phyloP scores from a whole-genome alignment of 2,888 invertebrate genomes.

The Saturnia japonica region DNA sequence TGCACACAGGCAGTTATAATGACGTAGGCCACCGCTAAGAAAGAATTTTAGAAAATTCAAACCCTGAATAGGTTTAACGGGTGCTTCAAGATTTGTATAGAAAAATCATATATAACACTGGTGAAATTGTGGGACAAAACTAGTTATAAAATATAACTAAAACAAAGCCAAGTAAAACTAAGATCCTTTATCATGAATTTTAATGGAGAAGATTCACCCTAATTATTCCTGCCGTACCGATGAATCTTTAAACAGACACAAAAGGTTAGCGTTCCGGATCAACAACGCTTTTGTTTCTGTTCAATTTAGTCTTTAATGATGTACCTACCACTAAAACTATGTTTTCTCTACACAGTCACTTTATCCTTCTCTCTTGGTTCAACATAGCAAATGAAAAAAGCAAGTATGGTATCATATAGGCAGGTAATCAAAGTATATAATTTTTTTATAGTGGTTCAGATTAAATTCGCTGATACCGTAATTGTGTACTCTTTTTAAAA shows the following conservation, averaged over 20 bases:
- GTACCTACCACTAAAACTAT: conserved; percentile 8
- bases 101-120: too few species aligned
- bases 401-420: neutral
- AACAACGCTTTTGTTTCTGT: conserved; percentile 47
- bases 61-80: too few species aligned
- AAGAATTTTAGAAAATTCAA: too few species aligned
- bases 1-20: too few species aligned
- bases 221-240: conserved; percentile 54
- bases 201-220: conserved; percentile 53
- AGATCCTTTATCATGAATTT: conserved; percentile 58
- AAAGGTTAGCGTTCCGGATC: conserved; percentile 51
- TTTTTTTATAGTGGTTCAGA: too few species aligned
- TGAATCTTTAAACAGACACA: conserved; percentile 51
- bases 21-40: too few species aligned
- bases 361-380: neutral
- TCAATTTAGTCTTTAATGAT: conserved; percentile 26
- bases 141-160: conserved; percentile 51
- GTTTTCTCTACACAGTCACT: neutral
- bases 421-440: too few species aligned
- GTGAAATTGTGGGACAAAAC: too few species aligned
- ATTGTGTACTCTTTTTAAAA: too few species aligned
- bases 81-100: too few species aligned
- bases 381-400: neutral
- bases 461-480: too few species aligned
- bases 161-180: conserved; percentile 43